Evolutionary conservation across 2,113 vertebrate species (phyloP).

Genomic region (Mohoua ochrocephala): DNA sequence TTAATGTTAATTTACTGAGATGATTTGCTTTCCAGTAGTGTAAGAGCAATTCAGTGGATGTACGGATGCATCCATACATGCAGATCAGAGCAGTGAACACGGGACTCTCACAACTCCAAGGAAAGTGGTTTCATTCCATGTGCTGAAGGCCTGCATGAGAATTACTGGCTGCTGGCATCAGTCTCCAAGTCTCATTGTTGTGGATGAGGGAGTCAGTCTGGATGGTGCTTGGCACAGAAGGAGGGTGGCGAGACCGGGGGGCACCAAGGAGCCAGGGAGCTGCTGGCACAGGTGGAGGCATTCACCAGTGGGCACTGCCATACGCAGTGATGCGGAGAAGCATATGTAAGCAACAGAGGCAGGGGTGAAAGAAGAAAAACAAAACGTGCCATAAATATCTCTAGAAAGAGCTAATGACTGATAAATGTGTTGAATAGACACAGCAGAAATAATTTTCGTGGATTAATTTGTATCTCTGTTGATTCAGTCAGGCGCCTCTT

Average conservation of each 20-base stretch:
- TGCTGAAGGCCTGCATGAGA: conserved; percentile 27
- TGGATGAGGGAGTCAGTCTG: conserved; percentile 58
- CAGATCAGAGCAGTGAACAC: background rate
- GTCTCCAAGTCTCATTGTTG: conserved; percentile 53
- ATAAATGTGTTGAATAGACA: background rate
- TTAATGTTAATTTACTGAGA: background rate
- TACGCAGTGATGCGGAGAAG: conserved; percentile 29
- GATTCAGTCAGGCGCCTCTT: background rate
- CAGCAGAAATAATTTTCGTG: background rate
- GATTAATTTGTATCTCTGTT: background rate
- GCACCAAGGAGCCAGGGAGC: conserved; percentile 23
- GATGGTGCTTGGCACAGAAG: conserved; percentile 58
- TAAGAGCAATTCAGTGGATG: background rate
- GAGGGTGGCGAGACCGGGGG: background rate
- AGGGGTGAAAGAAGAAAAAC: background rate
- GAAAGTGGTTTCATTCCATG: conserved; percentile 26
- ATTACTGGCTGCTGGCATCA: conserved; percentile 63
- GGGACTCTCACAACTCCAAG: background rate
- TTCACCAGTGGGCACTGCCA: conserved; percentile 46
- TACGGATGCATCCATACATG: fast-evolving
- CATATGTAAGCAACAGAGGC: conserved; percentile 47
- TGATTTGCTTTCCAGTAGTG: background rate
- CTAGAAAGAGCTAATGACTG: background rate
- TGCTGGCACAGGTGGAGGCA: conserved; percentile 17
- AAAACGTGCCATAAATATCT: background rate